A percentile compares a stretch with the other conserved stretches of the same genome.
These are phyloP conservation scores for Pseudochaenichthys georgianus DNA, from an alignment of 2,797 vertebrate genomes.

Conservation along the genomic window DNA sequence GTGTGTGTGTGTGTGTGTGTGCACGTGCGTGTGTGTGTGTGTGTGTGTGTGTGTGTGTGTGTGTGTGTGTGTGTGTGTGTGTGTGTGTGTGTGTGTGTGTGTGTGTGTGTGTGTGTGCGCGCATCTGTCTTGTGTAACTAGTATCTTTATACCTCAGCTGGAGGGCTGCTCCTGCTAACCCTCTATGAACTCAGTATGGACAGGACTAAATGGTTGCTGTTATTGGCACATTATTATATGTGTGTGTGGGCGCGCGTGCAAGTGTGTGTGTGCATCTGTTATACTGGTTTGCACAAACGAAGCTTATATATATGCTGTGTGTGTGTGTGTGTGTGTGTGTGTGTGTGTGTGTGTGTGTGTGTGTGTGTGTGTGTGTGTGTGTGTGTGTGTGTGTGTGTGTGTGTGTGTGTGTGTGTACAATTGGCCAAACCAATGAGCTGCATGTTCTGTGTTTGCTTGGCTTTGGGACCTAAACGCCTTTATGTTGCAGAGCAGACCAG, in stretches of 20 bases:
- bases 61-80: conserved; percentile 16
- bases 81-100: conserved; percentile 20
- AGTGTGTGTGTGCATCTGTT: not conserved
- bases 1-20: conserved; percentile 11
- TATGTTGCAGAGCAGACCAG: conserved; percentile 68
- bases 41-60: no score
- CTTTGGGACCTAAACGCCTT: conserved; percentile 60
- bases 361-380: conserved; percentile 8
- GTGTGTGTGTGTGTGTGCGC: conserved; percentile 31
- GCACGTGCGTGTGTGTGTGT: no score
- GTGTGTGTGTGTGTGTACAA: conserved; percentile 3
- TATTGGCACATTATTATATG: conserved; percentile 47
- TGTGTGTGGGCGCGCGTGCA: not conserved
- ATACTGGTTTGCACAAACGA: conserved; percentile 4
- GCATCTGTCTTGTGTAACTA: conserved; percentile 75
- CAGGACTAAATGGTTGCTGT: conserved; percentile 60
- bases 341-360: conserved; percentile 7
- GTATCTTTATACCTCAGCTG: conserved; percentile 67
- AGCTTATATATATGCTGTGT: not conserved
- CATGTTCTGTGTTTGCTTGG: conserved; percentile 55
- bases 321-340: conserved; percentile 5
- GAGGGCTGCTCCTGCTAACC: conserved; percentile 60
- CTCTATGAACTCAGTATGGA: conserved; percentile 68
- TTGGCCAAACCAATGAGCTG: conserved; percentile 45
- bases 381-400: conserved; percentile 7